A percentile compares a stretch with the other conserved stretches of the same genome.
phyloP scores from a whole-genome alignment of 2,797 vertebrate species.

The Amphiprion clarkii region DNA sequence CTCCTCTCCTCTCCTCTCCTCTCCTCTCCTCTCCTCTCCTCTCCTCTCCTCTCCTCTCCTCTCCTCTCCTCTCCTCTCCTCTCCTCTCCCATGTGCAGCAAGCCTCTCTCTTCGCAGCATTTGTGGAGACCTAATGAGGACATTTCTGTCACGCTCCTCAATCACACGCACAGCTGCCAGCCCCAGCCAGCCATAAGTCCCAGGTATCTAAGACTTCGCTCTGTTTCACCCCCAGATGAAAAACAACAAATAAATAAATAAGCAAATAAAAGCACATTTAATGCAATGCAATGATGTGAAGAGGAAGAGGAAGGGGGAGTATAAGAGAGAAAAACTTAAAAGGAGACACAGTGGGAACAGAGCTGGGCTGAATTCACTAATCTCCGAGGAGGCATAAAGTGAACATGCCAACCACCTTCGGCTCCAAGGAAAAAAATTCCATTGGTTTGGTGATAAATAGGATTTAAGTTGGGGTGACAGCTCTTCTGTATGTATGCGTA shows the following conservation, averaged over 20 bases:
- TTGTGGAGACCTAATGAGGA: constrained; percentile 88
- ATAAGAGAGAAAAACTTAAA: constrained; percentile 82
- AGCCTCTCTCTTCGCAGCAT: constrained; percentile 78
- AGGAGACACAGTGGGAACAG: constrained; percentile 80
- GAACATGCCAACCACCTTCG: constrained; percentile 87
- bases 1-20: constrained; percentile 39
- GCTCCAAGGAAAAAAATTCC: constrained; percentile 77
- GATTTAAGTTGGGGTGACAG: constrained; percentile 86
- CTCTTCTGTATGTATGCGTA: constrained; percentile 75
- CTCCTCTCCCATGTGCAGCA: constrained; percentile 58
- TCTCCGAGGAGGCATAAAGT: constrained; percentile 87
- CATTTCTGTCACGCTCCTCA: constrained; percentile 89
- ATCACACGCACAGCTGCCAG: constrained; percentile 82
- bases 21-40: constrained; percentile 32
- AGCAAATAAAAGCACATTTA: constrained; percentile 85
- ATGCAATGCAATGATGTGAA: constrained; percentile 77
- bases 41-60: constrained; percentile 45
- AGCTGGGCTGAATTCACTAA: constrained; percentile 85
- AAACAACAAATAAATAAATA: constrained; percentile 85
- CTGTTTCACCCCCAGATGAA: constrained; percentile 71
- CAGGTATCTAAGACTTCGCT: constrained; percentile 83
- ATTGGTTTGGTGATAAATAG: constrained; percentile 85
- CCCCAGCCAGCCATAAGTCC: constrained; percentile 75
- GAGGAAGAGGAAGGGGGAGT: constrained; percentile 74
- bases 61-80: constrained; percentile 55